Conservation (phyloP, 2,797 vertebrate genomes). For the Melanotaenia boesemani region DNA sequence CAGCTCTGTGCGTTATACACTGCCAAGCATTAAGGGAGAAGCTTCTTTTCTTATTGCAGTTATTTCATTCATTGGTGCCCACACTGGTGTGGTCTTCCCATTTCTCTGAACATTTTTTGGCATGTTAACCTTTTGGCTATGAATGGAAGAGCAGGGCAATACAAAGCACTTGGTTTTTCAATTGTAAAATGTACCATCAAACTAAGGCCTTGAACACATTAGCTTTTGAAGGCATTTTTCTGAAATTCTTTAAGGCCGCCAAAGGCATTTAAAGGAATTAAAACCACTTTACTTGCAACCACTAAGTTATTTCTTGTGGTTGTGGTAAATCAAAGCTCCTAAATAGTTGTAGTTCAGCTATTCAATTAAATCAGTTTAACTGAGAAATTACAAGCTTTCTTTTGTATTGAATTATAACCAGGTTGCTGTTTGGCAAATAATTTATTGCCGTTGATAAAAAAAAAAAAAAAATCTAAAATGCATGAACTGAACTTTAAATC, state of each 20-base stretch:
- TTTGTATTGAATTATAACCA: conserved; percentile 12
- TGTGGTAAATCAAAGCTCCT: neutral
- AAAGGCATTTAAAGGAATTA: neutral
- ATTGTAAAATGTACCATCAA: conserved; percentile 12
- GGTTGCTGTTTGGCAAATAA: conserved; percentile 14
- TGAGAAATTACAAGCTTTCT: conserved; percentile 2
- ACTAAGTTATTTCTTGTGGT: conserved; percentile 1
- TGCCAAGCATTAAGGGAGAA: conserved; percentile 84
- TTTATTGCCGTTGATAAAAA: conserved; percentile 26
- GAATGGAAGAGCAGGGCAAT: conserved; percentile 42
- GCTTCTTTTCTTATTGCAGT: conserved; percentile 63
- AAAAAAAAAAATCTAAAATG: conserved; percentile 3
- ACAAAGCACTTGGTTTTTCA: conserved; percentile 35
- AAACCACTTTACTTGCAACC: conserved; percentile 5
- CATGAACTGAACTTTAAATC: conserved; percentile 18
- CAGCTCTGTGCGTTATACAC: conserved; percentile 85
- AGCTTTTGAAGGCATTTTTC: conserved; percentile 1
- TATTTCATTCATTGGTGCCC: conserved; percentile 68
- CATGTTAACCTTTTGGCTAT: conserved; percentile 35
- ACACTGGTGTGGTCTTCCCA: conserved; percentile 71
- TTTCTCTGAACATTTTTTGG: conserved; percentile 18
- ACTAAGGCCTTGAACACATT: conserved; percentile 46
- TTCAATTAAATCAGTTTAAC: neutral
- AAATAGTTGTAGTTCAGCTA: neutral
- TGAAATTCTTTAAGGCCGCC: conserved; percentile 1